Evolutionary conservation across 1,140 invertebrate species (phyloP).

Genomic region (Hycleus phaleratus): DNA sequence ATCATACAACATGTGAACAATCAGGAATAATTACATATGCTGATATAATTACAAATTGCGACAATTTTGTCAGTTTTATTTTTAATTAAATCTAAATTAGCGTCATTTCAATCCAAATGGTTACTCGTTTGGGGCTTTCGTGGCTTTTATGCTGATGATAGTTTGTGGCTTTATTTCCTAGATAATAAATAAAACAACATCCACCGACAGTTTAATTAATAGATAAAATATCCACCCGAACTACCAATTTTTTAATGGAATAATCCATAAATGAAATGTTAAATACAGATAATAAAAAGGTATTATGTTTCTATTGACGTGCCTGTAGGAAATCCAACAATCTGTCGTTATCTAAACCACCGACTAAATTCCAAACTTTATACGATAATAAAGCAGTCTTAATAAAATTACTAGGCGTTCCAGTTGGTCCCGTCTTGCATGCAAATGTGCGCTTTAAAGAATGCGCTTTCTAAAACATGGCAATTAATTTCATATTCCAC

Average conservation of each 20-base stretch:
- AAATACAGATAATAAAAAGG: neutral
- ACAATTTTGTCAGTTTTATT: too few species aligned
- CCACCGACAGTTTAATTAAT: too few species aligned
- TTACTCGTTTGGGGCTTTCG: too few species aligned
- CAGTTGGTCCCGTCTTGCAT: slow-evolving; percentile 16
- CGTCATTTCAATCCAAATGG: too few species aligned
- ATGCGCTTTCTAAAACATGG: slow-evolving; percentile 15
- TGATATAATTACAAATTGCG: too few species aligned
- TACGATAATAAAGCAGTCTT: slow-evolving; percentile 18
- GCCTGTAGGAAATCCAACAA: slow-evolving; percentile 8
- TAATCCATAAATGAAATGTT: neutral
- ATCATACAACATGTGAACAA: too few species aligned
- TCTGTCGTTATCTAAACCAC: slow-evolving; percentile 11
- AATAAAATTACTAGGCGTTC: slow-evolving; percentile 20
- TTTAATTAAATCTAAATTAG: too few species aligned
- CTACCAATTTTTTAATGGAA: neutral
- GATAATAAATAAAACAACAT: too few species aligned
- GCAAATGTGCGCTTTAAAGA: slow-evolving; percentile 18
- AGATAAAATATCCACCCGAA: too few species aligned
- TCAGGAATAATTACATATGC: too few species aligned
- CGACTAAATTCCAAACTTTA: slow-evolving; percentile 14
- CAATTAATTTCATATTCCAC: slow-evolving; percentile 20
- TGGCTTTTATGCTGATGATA: too few species aligned
- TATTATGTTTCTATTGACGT: neutral
- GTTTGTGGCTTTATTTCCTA: too few species aligned